These are phyloP conservation scores for Menidia beryllina DNA, from an alignment of 2,113 vertebrate genomes.

Conservation along the genomic window DNA sequence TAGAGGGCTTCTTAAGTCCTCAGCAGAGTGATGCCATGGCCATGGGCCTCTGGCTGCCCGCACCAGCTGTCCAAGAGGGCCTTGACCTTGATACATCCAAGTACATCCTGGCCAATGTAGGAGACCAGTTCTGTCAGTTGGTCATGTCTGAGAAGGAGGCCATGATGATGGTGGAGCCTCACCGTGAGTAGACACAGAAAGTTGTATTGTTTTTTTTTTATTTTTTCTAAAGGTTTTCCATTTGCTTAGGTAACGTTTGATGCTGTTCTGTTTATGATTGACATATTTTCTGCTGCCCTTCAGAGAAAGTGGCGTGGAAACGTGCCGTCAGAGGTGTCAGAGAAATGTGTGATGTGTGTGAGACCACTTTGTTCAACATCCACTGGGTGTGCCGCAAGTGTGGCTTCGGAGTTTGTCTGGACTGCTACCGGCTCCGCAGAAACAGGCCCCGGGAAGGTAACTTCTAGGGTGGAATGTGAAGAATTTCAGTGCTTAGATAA, in stretches of 20 bases:
- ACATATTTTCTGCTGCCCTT: conserved; percentile 1
- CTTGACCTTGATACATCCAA: conserved; percentile 98
- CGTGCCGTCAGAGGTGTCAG: conserved; percentile 94
- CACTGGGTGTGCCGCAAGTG: conserved; percentile 99
- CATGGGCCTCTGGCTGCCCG: conserved; percentile 97
- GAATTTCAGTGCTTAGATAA: background rate
- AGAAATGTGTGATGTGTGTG: conserved; percentile 99
- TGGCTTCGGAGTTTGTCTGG: conserved; percentile 97
- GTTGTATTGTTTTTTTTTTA: no score
- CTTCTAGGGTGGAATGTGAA: conserved; percentile 16
- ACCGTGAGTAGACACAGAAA: conserved; percentile 86
- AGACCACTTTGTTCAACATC: conserved; percentile 98
- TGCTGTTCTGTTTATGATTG: background rate
- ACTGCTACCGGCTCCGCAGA: conserved; percentile 96
- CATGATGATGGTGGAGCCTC: conserved; percentile 99
- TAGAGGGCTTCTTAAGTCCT: conserved; percentile 96
- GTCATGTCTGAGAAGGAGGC: conserved; percentile 99
- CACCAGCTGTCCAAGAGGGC: conserved; percentile 88
- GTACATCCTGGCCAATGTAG: conserved; percentile 98
- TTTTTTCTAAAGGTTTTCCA: no score
- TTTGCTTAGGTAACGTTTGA: no score
- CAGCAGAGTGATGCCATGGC: conserved; percentile 97
- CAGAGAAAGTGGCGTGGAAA: conserved; percentile 99
- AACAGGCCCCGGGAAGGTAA: conserved; percentile 91
- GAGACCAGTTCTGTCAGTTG: conserved; percentile 98